Conservation (phyloP, 2,113 vertebrate species). For the Pyxicephalus adspersus region DNA sequence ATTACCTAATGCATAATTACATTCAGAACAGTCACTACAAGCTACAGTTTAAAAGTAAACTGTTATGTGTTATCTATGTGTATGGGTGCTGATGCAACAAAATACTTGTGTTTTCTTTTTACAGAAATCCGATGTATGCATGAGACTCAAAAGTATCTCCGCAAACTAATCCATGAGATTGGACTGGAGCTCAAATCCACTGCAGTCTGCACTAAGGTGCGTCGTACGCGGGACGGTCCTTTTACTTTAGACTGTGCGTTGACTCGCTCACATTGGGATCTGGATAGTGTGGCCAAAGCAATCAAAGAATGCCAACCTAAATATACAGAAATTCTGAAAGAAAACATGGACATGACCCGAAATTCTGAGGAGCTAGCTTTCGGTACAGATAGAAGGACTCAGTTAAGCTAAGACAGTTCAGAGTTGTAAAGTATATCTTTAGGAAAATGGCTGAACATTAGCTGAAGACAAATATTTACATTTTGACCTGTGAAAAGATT, state of each 20-base stretch:
- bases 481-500: too few relatives aligned
- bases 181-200: slow-evolving; percentile 89
- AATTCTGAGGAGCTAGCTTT: background rate
- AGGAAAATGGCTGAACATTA: too few relatives aligned
- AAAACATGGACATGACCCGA: background rate
- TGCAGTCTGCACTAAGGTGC: slow-evolving; percentile 81
- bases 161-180: slow-evolving; percentile 87
- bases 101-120: background rate
- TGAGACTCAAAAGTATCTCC: slow-evolving; percentile 88
- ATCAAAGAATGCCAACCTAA: slow-evolving; percentile 61
- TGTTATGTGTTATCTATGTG: too few relatives aligned
- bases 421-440: too few relatives aligned
- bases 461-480: too few relatives aligned
- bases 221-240: slow-evolving; percentile 80
- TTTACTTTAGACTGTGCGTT: slow-evolving; percentile 83
- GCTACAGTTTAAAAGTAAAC: too few relatives aligned
- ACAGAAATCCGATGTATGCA: slow-evolving; percentile 90
- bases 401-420: too few relatives aligned
- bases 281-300: slow-evolving; percentile 72
- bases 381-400: background rate
- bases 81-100: too few relatives aligned
- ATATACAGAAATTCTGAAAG: background rate
- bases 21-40: too few relatives aligned
- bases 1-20: too few relatives aligned
- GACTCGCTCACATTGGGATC: slow-evolving; percentile 79